Conservation (phyloP, 1,140 invertebrate species). For the Homarus americanus region DNA sequence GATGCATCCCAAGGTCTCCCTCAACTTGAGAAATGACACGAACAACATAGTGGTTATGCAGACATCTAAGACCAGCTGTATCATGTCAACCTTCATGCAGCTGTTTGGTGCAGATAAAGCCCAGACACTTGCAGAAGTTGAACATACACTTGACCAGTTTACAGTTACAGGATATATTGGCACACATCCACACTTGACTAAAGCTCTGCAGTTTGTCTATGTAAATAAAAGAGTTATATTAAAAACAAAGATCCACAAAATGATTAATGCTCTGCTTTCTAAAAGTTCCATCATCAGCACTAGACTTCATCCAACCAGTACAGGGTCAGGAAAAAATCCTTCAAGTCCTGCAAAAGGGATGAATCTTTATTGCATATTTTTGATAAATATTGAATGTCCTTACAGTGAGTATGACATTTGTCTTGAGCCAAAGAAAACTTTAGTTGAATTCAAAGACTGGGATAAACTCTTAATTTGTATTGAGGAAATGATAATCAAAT, state of each 20-base stretch:
- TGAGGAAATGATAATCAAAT: conserved; percentile 79
- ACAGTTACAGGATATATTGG: conserved; percentile 81
- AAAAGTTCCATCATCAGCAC: conserved; percentile 76
- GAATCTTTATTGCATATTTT: conserved; percentile 80
- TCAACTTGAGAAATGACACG: conserved; percentile 83
- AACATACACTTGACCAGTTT: conserved; percentile 80
- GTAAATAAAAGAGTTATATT: conserved; percentile 82
- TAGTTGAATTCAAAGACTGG: conserved; percentile 83
- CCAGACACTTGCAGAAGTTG: conserved; percentile 79
- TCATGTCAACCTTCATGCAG: conserved; percentile 80
- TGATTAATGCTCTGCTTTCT: conserved; percentile 79
- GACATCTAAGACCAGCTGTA: conserved; percentile 80
- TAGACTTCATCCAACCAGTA: conserved; percentile 70
- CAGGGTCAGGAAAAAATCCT: conserved; percentile 46
- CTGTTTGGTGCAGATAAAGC: conserved; percentile 80
- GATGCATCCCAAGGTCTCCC: conserved; percentile 81
- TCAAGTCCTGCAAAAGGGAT: conserved; percentile 76
- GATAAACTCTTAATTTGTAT: conserved; percentile 80
- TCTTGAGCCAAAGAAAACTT: conserved; percentile 80
- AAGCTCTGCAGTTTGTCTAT: conserved; percentile 82
- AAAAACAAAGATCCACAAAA: conserved; percentile 80
- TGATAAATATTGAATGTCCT: conserved; percentile 83
- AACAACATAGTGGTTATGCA: conserved; percentile 81
- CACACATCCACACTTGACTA: conserved; percentile 78
- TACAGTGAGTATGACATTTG: conserved; percentile 81